Evolutionary conservation across 1,140 invertebrate genomes (phyloP), one percentile per base, ranked within the genome.

Genomic region (Drosophila asahinai): DNA sequence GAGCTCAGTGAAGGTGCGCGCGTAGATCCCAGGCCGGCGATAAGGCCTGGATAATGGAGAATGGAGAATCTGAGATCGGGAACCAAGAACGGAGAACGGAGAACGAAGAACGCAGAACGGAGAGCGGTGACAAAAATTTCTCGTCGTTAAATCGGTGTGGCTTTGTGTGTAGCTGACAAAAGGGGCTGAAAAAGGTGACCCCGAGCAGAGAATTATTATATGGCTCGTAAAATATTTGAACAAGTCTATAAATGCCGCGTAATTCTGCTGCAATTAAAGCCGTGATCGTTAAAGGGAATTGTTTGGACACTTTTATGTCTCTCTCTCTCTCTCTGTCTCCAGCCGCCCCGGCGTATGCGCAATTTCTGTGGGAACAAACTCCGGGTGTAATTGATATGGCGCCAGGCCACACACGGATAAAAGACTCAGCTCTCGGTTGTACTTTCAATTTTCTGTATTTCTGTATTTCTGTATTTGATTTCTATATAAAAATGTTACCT

Each of bases 191-290:
- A 60, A 73, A 57, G 65, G 36, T 57, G 36, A 52, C 42, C 76
- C 19, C 33, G 42, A 36, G 57, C 43, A 45, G 45, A 66, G 77
- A 77, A 89, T 89, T 89, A 89, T 87, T 87, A 87, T 87, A 78
- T 77, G 84, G 84, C 84, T 89, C 83, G 77, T 87, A 87, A 87
- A 87, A 81, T 87, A 87, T 87, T 89, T 87, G 84, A 81, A 87
- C 84, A 89, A 89, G 80, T 87, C 84, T 78, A 87, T 87, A 87
- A 87, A 84, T 81, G 83, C 84, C 68, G 81, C 81, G 84, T 83
- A 81, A 89, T 89, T 72, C 86, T 74, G 36, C 51, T 83, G 68
- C 84, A 87, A 87, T 77, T 89, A 83, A 86, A 86, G 54, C 25
- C 36, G 1, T 17, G 51, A 40, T 73, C 70, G 52, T 73, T 38